phyloP scores from a whole-genome alignment of 2,888 invertebrate genomes.

The Pseudococcus viburni region DNA sequence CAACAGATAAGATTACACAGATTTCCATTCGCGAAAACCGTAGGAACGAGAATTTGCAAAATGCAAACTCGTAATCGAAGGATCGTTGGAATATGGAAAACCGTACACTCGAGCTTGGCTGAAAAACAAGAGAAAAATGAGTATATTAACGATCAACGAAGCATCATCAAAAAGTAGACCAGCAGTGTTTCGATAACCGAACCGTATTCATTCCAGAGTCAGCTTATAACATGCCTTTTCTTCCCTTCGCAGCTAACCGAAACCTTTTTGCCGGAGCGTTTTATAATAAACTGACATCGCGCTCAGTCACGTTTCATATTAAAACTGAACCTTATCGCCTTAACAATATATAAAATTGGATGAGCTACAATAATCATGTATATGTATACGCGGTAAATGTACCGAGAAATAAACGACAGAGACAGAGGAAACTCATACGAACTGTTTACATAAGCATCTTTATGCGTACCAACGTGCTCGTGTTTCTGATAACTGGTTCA shows the following conservation, averaged over 20 bases:
- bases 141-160: slow-evolving; percentile 13
- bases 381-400: neutral
- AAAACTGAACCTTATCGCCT: slow-evolving; percentile 31
- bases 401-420: neutral
- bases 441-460: slow-evolving; percentile 20
- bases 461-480: neutral
- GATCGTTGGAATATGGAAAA: neutral
- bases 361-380: slow-evolving; percentile 39
- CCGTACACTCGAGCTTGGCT: neutral
- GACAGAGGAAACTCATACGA: neutral
- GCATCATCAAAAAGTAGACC: slow-evolving; percentile 21
- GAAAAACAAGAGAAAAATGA: neutral
- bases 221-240: slow-evolving; percentile 38
- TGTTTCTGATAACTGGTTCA: neutral
- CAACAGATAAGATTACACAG: too few relatives aligned
- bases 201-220: slow-evolving; percentile 4
- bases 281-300: slow-evolving; percentile 53
- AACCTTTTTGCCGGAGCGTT: slow-evolving; percentile 35
- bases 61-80: neutral
- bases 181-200: slow-evolving; percentile 7
- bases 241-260: neutral
- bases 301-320: slow-evolving; percentile 58
- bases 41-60: too few relatives aligned
- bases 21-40: too few relatives aligned
- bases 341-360: slow-evolving; percentile 24